Evolutionary conservation across 2,113 vertebrate species (phyloP), one percentile per base, ranked within the genome.

Genomic region (Herpailurus yagouaroundi): DNA sequence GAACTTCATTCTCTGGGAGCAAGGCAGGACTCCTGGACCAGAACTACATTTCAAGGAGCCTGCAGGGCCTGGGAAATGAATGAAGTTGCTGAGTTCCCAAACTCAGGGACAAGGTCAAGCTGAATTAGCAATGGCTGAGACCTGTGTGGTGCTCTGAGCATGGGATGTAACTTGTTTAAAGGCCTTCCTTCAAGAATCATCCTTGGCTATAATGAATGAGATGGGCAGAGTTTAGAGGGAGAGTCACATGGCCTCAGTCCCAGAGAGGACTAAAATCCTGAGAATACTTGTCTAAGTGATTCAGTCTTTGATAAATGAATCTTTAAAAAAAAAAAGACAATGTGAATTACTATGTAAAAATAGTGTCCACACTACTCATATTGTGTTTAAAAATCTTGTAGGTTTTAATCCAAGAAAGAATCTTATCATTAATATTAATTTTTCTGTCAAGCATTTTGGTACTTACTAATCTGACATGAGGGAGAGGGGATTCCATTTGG

Each of bases 331-430:
- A 73, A 88, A 60, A 55, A 66, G 66, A 74, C 31, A 71, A 52
- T 57, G 23, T 94, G 50, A 92, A 96, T 90, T 95, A 52, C 31
- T 27, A 91, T 91, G 81, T 96, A 94, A 95, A 96, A 97, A 87
- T 91, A 84, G 7, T 77, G 36, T 89, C 74, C 29, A 81, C 23
- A 55, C 23, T 71, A 95, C 38, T 95, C 50, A 94, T 85, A 94
- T 93, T 91, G 60, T 86, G 91, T 73, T 50, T 80, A 96, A 85
- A 96, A 95, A 84, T 33, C 50, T 86, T 81, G 48, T 57, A 57
- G 23, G 21, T 71, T 96, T 96, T 83, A 73, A 91, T 87, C 27
- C 69, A 66, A 84, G 71, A 79, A 66, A 84, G 71, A 79, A 29
- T 18, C 57, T 89, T 85, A 74, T 94, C 63, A 88, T 89, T 96